These are phyloP conservation scores for Caiman crocodilus DNA, from an alignment of 2,797 vertebrate species.

Conservation along the genomic window DNA sequence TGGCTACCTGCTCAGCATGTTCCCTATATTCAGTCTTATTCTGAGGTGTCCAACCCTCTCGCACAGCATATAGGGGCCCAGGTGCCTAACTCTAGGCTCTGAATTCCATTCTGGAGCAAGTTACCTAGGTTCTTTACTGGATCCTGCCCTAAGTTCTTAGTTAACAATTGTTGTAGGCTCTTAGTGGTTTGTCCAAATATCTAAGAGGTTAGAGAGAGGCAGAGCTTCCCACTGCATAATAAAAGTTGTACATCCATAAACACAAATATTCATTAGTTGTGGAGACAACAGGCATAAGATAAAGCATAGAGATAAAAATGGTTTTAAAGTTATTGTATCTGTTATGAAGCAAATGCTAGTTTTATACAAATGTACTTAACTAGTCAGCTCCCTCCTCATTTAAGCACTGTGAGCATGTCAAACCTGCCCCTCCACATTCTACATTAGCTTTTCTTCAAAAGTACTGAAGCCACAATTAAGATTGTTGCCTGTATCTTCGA, in stretches of 20 bases:
- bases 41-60: no score
- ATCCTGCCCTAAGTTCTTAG: no score
- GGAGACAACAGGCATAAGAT: not conserved
- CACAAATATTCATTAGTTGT: not conserved
- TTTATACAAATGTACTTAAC: not conserved
- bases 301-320: not conserved
- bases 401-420: not conserved
- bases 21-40: no score
- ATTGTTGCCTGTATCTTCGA: not conserved
- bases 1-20: no score
- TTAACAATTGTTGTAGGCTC: no score
- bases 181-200: no score
- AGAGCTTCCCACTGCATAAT: accelerated
- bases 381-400: not conserved
- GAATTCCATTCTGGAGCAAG: no score
- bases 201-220: no score
- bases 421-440: not conserved
- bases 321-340: not conserved
- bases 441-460: not conserved
- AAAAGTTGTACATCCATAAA: accelerated
- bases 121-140: no score
- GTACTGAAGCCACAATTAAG: not conserved
- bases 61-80: no score
- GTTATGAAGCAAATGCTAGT: not conserved
- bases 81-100: no score